Base-by-base conservation (phyloP, 1,140 invertebrate genomes). In the Leucophenga varia region DNA sequence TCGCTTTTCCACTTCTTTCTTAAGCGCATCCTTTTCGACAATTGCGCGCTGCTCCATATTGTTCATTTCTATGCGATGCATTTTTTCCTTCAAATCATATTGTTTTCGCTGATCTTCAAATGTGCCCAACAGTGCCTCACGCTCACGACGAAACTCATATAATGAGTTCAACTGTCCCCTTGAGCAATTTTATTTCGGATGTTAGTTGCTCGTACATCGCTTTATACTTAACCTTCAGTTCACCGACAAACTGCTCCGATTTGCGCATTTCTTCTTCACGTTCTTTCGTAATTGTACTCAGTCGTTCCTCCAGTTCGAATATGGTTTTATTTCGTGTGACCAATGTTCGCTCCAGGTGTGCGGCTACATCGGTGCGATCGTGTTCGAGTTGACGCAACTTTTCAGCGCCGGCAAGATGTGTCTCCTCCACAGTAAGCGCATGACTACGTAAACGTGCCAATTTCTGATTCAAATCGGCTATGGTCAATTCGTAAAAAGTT, bases 61-160 rank as follows among this genome's bases (percentile, higher is more conserved):
- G 60, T 93, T 90, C 9, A 93, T 79, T 16, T 82, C 78, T 54
- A 87, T 80, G 59, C 88, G 85, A 59, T 93, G 88, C 7, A 82
- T 78, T 57, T 83, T 79, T 68, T 93, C 86, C 65, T 90, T 86
- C 49, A 89, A 82, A 58, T 82, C 79, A 36, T 91, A 84, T 47
- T 83, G 79, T 41, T 84, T 79, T 67, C 93, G 89, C 77, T 93
- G 88, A 20, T 80, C 79, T 57, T 89, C 86, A 69, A 89, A 93
- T 71, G 91, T 92, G 20, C 80, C 81, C 81, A 92, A 85, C 14
- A 94, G 77, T 36, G 92, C 86, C 49, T 91, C 87, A 52, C 88
- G 82, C 50, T 92, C 88, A 19, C 86, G 77, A 57, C 90, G 81
- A 77, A 92, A 95, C 59, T 94, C 91, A 71, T 95, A 91, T 48